Conservation (phyloP, 1,140 invertebrate species). For the Nymphalis io region DNA sequence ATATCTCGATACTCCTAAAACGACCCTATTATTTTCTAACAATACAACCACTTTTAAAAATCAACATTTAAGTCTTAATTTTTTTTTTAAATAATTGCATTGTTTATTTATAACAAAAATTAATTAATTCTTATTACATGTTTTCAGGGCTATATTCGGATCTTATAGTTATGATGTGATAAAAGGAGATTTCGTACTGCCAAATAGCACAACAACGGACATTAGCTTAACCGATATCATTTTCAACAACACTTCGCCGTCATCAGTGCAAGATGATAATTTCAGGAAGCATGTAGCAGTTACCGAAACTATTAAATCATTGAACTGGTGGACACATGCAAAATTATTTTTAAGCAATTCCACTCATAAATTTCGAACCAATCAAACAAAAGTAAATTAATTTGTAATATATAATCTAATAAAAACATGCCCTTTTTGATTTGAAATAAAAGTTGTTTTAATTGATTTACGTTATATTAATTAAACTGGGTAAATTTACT, state of each 20-base stretch:
- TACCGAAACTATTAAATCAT: conserved; percentile 12
- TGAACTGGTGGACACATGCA: conserved; percentile 26
- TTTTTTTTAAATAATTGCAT: not conserved
- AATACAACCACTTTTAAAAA: not conserved
- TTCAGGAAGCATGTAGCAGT: conserved; percentile 31
- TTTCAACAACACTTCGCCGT: conserved; percentile 2
- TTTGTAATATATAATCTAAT: not conserved
- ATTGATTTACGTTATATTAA: not conserved
- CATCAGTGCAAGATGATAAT: not conserved
- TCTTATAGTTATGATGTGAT: conserved; percentile 55
- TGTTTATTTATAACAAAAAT: not conserved
- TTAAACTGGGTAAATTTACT: too few species aligned
- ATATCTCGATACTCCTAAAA: too few species aligned
- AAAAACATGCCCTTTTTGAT: not conserved
- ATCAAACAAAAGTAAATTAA: not conserved
- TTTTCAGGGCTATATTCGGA: conserved; percentile 60
- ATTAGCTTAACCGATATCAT: conserved; percentile 21
- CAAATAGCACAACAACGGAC: conserved; percentile 23
- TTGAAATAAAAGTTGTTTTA: not conserved
- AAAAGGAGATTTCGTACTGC: conserved; percentile 18
- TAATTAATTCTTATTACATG: not conserved
- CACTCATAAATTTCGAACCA: not conserved
- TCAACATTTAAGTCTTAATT: not conserved
- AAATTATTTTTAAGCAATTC: conserved; percentile 14
- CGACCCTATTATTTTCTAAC: too few species aligned